These are phyloP conservation scores for Lepus europaeus DNA, from an alignment of 2,113 vertebrate genomes.

Conservation along the genomic window DNA sequence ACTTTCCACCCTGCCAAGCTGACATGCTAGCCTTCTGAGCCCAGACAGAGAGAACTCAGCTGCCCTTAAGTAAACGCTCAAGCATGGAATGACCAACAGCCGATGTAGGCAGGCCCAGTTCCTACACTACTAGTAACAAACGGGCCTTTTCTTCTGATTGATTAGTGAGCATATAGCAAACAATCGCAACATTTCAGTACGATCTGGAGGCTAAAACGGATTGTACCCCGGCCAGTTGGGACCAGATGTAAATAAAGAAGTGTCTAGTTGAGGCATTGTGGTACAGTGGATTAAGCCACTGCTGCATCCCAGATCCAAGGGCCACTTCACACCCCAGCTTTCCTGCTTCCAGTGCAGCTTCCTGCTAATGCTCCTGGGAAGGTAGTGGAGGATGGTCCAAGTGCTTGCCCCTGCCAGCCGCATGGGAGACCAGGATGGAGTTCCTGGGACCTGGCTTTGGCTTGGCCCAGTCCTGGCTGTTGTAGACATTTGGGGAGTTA, in stretches of 20 bases:
- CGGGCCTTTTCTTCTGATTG: not conserved
- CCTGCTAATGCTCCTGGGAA: too few relatives aligned
- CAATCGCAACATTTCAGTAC: not conserved
- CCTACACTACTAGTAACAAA: not conserved
- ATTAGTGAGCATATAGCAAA: not conserved
- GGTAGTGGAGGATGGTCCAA: too few relatives aligned
- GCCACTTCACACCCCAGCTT: too few relatives aligned
- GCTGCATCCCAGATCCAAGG: too few relatives aligned
- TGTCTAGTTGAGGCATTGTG: not conserved
- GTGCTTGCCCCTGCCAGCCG: too few relatives aligned
- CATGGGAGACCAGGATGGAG: too few relatives aligned
- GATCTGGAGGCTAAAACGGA: not conserved
- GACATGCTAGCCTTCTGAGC: conserved; percentile 35
- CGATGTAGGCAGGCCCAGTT: not conserved
- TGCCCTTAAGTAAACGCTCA: not conserved
- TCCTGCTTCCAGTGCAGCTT: too few relatives aligned
- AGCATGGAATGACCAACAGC: not conserved
- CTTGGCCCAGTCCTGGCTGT: too few relatives aligned
- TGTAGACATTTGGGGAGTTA: too few relatives aligned
- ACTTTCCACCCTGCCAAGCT: conserved; percentile 22
- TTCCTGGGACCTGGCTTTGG: too few relatives aligned
- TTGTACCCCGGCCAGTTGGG: not conserved
- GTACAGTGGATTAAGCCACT: too few relatives aligned
- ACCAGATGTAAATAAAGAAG: not conserved
- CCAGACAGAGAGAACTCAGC: conserved; percentile 22